Evolutionary conservation across 2,888 invertebrate species (phyloP).

Genomic region (Hydriomena furcata): DNA sequence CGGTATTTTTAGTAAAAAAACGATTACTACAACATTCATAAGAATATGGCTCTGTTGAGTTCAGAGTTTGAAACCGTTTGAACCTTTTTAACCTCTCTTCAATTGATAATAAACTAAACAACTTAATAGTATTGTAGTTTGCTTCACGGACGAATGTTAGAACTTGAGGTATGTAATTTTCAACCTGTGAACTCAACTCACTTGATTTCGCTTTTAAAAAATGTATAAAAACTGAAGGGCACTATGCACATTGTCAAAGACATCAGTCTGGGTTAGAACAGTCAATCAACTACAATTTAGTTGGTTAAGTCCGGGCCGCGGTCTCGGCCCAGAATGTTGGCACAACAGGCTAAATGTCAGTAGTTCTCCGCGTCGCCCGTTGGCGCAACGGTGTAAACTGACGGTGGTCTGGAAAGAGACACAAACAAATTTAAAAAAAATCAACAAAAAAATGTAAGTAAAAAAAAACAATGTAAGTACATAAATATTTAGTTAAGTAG

Average conservation of each 20-base stretch:
- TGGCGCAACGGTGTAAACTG: constrained; percentile 74
- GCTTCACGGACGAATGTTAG: too few species aligned
- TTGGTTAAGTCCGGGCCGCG: constrained; percentile 38
- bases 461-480: too few species aligned
- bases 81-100: neutral
- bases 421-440: too few species aligned
- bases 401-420: constrained; percentile 68
- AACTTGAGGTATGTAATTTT: too few species aligned
- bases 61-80: constrained; percentile 2
- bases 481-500: too few species aligned
- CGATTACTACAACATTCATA: constrained; percentile 13
- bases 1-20: constrained; percentile 28
- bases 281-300: constrained; percentile 30
- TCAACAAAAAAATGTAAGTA: too few species aligned
- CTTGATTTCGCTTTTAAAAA: constrained; percentile 19
- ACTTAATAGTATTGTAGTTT: neutral
- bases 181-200: constrained; percentile 18
- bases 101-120: neutral
- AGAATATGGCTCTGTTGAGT: constrained; percentile 12
- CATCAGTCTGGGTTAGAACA: constrained; percentile 33
- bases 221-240: constrained; percentile 27
- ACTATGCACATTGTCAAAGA: constrained; percentile 30
- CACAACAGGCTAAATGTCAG: constrained; percentile 66
- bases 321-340: constrained; percentile 51
- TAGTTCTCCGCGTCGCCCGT: constrained; percentile 69